These are phyloP conservation scores for Hiodon tergisus DNA, from an alignment of 2,113 vertebrate genomes.

Conservation along the genomic window DNA sequence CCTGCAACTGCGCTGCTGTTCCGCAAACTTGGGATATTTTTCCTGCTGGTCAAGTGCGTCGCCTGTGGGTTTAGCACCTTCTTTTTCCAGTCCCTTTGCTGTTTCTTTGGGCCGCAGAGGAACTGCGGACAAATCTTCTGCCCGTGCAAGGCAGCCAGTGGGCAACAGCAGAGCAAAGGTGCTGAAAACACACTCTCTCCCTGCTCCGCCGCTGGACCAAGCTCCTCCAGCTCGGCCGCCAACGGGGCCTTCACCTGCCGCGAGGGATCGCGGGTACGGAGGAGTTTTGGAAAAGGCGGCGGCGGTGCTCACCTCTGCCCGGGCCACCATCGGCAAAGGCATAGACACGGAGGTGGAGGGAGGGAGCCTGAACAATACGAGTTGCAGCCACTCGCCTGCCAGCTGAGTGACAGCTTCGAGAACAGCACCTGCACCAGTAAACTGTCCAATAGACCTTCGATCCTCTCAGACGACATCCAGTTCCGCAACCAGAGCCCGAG, in stretches of 20 bases:
- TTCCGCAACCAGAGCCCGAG: constrained; percentile 66
- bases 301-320: constrained; percentile 60
- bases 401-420: constrained; percentile 92
- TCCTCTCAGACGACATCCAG: constrained; percentile 87
- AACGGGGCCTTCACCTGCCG: constrained; percentile 70
- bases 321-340: constrained; percentile 51
- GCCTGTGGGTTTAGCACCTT: constrained; percentile 93
- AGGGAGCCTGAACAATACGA: constrained; percentile 82
- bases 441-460: constrained; percentile 87
- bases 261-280: constrained; percentile 57
- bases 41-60: constrained; percentile 93
- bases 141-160: constrained; percentile 65
- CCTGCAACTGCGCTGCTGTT: constrained; percentile 82
- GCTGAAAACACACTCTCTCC: constrained; percentile 45
- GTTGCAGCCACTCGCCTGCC: constrained; percentile 84
- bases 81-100: constrained; percentile 95
- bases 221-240: constrained; percentile 46
- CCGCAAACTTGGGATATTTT: constrained; percentile 86
- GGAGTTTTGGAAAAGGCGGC: constrained; percentile 60
- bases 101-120: constrained; percentile 90
- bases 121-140: constrained; percentile 82
- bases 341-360: constrained; percentile 46
- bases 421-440: constrained; percentile 98
- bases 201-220: constrained; percentile 41
- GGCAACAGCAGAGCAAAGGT: constrained; percentile 52